Conservation (phyloP, 2,113 vertebrate genomes). For the Notarius quadriscutis region DNA sequence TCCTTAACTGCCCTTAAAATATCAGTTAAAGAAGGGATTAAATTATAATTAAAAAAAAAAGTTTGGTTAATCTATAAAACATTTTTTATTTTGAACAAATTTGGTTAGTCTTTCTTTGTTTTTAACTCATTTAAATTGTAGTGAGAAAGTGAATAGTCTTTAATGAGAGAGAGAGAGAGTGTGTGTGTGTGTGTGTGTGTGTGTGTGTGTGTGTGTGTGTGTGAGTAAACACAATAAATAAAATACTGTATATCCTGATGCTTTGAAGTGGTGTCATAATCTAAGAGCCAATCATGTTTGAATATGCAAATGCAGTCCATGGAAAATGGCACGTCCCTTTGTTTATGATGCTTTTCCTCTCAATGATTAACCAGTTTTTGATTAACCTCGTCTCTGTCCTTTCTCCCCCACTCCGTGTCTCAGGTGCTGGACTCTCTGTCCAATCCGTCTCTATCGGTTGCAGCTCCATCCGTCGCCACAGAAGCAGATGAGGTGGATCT, state of each 20-base stretch:
- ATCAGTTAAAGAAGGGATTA: too few species aligned
- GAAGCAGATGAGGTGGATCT: slow-evolving; percentile 61
- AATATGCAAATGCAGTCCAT: background rate
- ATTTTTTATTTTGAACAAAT: background rate
- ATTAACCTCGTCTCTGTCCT: too few species aligned
- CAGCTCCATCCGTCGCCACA: slow-evolving; percentile 39
- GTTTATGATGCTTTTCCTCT: background rate
- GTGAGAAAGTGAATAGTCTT: background rate
- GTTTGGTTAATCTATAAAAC: too few species aligned
- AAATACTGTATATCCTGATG: background rate
- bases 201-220: too few species aligned
- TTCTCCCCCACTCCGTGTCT: background rate
- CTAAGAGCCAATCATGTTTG: background rate
- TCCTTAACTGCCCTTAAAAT: too few species aligned
- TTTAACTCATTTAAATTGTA: background rate
- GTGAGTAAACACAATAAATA: background rate
- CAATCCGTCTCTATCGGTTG: slow-evolving; percentile 56
- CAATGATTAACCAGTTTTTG: too few species aligned
- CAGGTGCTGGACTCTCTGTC: slow-evolving; percentile 66
- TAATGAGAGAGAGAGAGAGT: background rate
- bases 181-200: too few species aligned
- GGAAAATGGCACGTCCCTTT: background rate
- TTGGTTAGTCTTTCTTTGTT: too few species aligned
- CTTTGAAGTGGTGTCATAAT: background rate
- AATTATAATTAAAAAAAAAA: too few species aligned